These are phyloP conservation scores for Gorsachius magnificus DNA, from an alignment of 2,797 vertebrate genomes.

Conservation along the genomic window DNA sequence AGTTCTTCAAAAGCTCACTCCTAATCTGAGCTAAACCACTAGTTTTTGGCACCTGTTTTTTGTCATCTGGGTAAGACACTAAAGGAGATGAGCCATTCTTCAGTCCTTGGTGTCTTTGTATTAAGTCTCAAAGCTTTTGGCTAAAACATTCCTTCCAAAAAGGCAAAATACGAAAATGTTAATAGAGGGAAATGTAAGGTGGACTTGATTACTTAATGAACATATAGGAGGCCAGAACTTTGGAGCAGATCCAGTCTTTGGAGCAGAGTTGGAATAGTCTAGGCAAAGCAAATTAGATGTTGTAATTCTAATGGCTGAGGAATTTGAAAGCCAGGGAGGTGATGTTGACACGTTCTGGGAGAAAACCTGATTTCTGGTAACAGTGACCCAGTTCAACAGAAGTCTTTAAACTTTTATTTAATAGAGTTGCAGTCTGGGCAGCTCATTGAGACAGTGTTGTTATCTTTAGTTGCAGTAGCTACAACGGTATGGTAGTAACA, in stretches of 20 bases:
- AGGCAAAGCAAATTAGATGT: background rate
- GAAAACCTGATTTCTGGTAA: background rate
- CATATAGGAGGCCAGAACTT: background rate
- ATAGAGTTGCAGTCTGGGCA: background rate
- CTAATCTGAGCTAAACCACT: background rate
- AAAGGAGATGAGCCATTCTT: background rate
- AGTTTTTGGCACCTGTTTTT: background rate
- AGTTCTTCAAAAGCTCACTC: background rate
- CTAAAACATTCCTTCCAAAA: background rate
- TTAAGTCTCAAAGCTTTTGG: background rate
- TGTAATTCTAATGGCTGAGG: background rate
- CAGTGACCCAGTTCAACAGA: background rate
- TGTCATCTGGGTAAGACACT: background rate
- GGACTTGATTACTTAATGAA: background rate
- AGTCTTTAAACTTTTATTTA: background rate
- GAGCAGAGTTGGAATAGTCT: background rate
- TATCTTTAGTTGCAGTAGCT: background rate
- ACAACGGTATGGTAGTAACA: background rate
- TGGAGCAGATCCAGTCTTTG: background rate
- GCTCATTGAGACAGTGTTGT: background rate
- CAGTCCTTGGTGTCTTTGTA: background rate
- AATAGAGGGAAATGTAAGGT: background rate
- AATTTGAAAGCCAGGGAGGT: background rate
- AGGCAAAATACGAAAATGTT: background rate
- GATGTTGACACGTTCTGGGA: background rate